Evolutionary conservation across 2,797 vertebrate species (phyloP), one percentile per base, ranked within the genome.

Genomic region (Otolemur crassicaudatus): DNA sequence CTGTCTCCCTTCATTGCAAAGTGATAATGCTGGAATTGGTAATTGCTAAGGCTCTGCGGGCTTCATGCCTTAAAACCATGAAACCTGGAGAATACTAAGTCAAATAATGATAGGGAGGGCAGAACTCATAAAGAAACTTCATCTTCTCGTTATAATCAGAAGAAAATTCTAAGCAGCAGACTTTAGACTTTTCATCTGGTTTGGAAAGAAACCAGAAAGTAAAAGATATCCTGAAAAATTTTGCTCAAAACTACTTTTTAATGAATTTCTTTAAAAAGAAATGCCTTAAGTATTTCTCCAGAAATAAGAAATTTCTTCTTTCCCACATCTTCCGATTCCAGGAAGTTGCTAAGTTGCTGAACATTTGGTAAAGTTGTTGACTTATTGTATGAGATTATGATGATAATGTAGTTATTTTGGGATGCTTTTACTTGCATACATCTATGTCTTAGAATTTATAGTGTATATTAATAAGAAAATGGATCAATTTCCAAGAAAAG

Each of bases 201-300:
- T 92, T 92, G 31, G 79, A 92, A 95, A 80, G 46, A 96, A 90
- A n/a, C 16, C 77, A 95, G 70, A 73, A 88, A 94, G 77, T 69
- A 84, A 91, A 91, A 90, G 46, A 77, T 77, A 87, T 31, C 25
- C 82, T 7, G 79, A 69, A 34, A 94, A 83, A 72, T 58, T 3
- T 84, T 95, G n/a, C 27, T 79, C 40, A 76, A 80, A 91, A 87
- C 19, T 27, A 0, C 12, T 79, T 95, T 87, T 88, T 73, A 95
- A 95, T 27, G 23, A 95, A 93, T 81, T 60, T 96, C 37, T 31
- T 17, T 27, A 0, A 1, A 53, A 37, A 56, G 29, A 73, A 67
- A 34, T 9, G 23, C 72, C 25, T 23, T 86, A 87, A 95, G 17
- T 40, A 5, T 76, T 96, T 96, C 60, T 80, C 49, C 46, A 84